These are phyloP conservation scores for Grammomys surdaster DNA, from an alignment of 2,113 vertebrate genomes.

Conservation along the genomic window DNA sequence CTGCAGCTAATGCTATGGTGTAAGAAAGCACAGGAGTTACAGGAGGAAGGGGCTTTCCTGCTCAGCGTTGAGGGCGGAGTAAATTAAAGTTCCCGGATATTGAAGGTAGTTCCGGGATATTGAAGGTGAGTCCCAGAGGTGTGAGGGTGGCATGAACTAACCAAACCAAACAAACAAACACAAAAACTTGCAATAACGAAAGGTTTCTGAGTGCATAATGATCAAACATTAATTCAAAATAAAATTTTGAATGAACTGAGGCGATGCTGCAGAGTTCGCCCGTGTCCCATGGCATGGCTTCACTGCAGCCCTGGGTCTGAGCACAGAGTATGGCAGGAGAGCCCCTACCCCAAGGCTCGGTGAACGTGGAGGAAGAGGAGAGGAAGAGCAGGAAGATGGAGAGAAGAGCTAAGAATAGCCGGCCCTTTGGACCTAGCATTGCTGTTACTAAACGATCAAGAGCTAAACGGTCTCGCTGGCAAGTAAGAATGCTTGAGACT, in stretches of 20 bases:
- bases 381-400: neutral
- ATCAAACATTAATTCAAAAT: neutral
- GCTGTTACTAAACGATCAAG: neutral
- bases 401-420: too few species aligned
- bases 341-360: neutral
- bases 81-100: neutral
- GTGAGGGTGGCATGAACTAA: neutral
- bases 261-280: neutral
- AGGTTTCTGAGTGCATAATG: neutral
- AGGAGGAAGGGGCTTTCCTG: neutral
- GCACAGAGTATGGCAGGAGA: neutral
- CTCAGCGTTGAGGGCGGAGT: neutral
- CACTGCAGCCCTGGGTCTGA: neutral
- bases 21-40: neutral
- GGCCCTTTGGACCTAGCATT: neutral
- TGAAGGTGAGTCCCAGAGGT: neutral
- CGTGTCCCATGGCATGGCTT: neutral
- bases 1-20: neutral
- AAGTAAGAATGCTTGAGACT: neutral
- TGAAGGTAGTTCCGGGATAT: neutral
- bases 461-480: too few species aligned
- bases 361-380: neutral
- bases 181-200: neutral
- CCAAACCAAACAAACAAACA: neutral
- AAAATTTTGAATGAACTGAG: neutral